These are phyloP conservation scores for Lontra canadensis DNA, from an alignment of 2,113 vertebrate genomes.

Conservation along the genomic window DNA sequence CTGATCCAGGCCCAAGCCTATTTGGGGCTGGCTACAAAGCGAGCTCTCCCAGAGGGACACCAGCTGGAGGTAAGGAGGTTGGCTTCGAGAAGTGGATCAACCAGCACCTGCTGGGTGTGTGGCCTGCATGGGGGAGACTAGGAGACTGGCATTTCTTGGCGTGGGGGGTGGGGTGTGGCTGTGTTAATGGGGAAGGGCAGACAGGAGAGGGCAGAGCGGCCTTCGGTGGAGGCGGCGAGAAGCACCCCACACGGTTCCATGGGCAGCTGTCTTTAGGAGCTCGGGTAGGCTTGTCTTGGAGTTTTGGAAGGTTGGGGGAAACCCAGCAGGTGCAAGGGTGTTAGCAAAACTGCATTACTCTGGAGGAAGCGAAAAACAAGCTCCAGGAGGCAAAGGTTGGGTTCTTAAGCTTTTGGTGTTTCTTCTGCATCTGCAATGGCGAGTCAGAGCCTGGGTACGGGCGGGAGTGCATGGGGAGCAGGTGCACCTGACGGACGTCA, in stretches of 20 bases:
- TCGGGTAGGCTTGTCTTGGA: rapidly evolving
- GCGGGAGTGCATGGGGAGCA: rapidly evolving
- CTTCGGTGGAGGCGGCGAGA: rapidly evolving
- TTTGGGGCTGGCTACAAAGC: not conserved
- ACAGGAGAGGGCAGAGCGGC: not conserved
- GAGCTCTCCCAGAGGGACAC: not conserved
- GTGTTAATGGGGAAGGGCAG: not conserved
- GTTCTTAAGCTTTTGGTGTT: not conserved
- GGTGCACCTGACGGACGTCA: not conserved
- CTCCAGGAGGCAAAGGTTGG: not conserved
- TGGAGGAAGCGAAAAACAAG: not conserved
- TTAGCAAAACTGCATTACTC: not conserved
- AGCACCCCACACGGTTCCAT: not conserved
- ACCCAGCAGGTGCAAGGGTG: rapidly evolving
- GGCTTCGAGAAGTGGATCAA: not conserved
- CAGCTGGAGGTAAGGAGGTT: not conserved
- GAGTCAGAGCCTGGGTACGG: not conserved
- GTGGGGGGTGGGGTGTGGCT: not conserved
- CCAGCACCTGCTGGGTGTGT: rapidly evolving
- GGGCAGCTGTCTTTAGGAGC: rapidly evolving
- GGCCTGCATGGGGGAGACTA: not conserved
- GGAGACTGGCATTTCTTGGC: not conserved
- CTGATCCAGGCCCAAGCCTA: too few relatives aligned
- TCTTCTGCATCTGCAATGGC: not conserved
- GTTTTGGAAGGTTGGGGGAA: not conserved